These are phyloP conservation scores for Varanus komodoensis DNA, from an alignment of 2,113 vertebrate genomes.

Conservation along the genomic window DNA sequence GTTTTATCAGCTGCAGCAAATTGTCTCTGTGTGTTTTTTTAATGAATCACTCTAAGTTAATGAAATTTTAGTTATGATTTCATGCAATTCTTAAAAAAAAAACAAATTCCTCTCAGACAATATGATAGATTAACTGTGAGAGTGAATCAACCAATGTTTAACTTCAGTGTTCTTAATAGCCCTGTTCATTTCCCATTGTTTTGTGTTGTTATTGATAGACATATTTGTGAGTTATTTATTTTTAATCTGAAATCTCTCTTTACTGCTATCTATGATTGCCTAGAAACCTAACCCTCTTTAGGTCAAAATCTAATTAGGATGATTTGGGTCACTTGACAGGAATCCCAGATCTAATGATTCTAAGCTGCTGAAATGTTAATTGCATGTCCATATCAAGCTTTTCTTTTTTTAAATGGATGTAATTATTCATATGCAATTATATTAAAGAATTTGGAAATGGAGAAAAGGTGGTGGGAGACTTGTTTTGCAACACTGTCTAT, in stretches of 20 bases:
- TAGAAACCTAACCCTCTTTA: constrained; percentile 20
- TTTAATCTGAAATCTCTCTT: constrained; percentile 6
- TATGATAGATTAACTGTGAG: constrained; percentile 52
- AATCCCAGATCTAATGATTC: background rate
- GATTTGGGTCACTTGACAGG: background rate
- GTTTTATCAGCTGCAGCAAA: constrained; percentile 71
- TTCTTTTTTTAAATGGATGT: background rate
- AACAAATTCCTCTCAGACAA: constrained; percentile 64
- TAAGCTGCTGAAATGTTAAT: background rate
- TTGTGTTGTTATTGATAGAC: constrained; percentile 63
- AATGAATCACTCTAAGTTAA: constrained; percentile 67
- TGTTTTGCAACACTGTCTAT: background rate
- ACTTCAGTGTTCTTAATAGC: constrained; percentile 51
- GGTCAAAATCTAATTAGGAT: background rate
- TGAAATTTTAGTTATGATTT: constrained; percentile 64
- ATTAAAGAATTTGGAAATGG: background rate
- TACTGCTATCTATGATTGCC: constrained; percentile 37
- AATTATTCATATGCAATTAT: background rate
- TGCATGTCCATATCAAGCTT: background rate
- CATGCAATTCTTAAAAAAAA: constrained; percentile 65
- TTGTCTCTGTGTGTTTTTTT: constrained; percentile 53
- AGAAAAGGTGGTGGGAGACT: background rate
- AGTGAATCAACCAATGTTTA: constrained; percentile 51
- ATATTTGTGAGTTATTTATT: constrained; percentile 36
- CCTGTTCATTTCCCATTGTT: constrained; percentile 43